Conservation (phyloP, 1,140 invertebrate species). For the Drosophila virilis region DNA sequence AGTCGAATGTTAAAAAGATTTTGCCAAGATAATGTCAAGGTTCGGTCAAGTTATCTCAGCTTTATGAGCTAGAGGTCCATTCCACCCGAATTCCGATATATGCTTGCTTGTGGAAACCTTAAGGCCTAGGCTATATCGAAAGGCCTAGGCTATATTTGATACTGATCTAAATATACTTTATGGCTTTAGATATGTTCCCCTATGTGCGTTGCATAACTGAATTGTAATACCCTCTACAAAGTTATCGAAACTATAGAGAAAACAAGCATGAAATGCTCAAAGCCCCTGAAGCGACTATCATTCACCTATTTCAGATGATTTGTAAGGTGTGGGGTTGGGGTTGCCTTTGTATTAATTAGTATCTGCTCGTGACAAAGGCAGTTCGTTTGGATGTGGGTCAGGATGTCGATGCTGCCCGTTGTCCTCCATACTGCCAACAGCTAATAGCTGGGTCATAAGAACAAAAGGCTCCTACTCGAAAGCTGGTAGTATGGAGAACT, state of each 20-base stretch:
- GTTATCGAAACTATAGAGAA: constrained; percentile 2
- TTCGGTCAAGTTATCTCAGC: too few relatives aligned
- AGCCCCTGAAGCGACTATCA: constrained; percentile 8
- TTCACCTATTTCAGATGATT: constrained; percentile 7
- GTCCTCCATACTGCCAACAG: constrained; percentile 5
- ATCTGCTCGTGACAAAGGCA: constrained; percentile 13
- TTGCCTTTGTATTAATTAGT: constrained; percentile 17
- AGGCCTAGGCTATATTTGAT: too few relatives aligned
- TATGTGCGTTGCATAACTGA: not conserved
- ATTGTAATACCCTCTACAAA: too few relatives aligned
- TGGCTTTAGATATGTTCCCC: too few relatives aligned
- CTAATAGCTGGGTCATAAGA: constrained; percentile 15
- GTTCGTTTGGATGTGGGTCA: not conserved
- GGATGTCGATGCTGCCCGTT: constrained; percentile 9
- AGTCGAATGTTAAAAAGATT: too few relatives aligned
- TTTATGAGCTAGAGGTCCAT: too few relatives aligned
- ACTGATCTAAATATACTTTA: too few relatives aligned
- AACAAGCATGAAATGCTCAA: not conserved
- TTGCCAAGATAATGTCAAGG: too few relatives aligned
- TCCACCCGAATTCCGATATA: too few relatives aligned
- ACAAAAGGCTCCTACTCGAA: not conserved
- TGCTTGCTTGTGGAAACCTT: too few relatives aligned
- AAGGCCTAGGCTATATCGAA: too few relatives aligned
- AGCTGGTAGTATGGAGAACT: constrained; percentile 13
- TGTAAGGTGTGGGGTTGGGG: not conserved